Evolutionary conservation across 2,888 invertebrate species (phyloP), one percentile per base, ranked within the genome.

Genomic region (Lycocerus yunnanus): DNA sequence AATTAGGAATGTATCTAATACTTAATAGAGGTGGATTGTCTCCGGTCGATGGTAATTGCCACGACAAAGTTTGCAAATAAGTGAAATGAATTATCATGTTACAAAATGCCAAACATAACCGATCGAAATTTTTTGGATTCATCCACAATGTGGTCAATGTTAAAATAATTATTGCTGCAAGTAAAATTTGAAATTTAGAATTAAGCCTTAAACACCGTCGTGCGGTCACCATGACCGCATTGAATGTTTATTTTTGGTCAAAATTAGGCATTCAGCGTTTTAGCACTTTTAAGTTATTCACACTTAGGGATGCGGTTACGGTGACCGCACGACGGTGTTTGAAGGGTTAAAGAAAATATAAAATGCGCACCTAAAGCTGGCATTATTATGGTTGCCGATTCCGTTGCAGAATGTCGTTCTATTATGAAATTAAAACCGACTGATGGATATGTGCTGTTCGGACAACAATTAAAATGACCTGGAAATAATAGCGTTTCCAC

Each of bases 81-180:
- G 89, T 83, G 73, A 92, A 89, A 82, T 93, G 92, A 13, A 89
- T 89, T 61, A 91, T 88, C n/a, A 93, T 87, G 82, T 91, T 91
- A 63, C 91, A 88, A 78, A 89, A 88, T 61, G 89, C 87, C 58
- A 93, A 81, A 24, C 88, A 82, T 21, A 92, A 83, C 75, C 93
- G 87, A 66, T 91, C 90, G 65, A 88, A 85, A 68, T 90, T 89
- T 72, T 88, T 88, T 0, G 92, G 89, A 78, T 91, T 90, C 78
- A 93, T 83, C 82, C 90, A 87, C 66, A 92, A 82, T 0, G 91
- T 88, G 13, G 89, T 86, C 66, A 93, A 78, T 8, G 92, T 92
- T 15, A 92, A 84, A 6, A 90, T 72, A 60, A 91, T 88, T 71
- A 92, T 86, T 20, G 90, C 90, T 89, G 24, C 68, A 43, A 58